A percentile compares a stretch with the other conserved stretches of the same genome.
phyloP scores from a whole-genome alignment of 2,113 vertebrate genomes.

The Rousettus leschenaultii region DNA sequence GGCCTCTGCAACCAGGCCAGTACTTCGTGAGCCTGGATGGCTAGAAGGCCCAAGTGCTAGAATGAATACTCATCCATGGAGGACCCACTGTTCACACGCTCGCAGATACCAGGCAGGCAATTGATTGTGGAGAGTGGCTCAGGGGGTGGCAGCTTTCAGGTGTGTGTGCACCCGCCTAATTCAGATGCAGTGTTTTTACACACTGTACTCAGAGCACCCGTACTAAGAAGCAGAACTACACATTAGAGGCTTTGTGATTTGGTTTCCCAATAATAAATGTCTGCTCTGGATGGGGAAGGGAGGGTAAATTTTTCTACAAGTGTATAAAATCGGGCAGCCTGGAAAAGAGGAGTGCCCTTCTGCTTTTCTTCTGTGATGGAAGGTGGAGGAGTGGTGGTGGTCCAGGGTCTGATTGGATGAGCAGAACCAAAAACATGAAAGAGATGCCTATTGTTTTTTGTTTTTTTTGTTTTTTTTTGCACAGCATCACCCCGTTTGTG shows the following conservation, averaged over 20 bases:
- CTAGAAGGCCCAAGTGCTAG: not conserved
- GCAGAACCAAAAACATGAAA: accelerated
- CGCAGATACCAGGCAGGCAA: not conserved
- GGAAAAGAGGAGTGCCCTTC: not conserved
- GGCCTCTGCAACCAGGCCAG: not conserved
- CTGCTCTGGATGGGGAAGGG: not conserved
- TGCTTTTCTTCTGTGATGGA: not conserved
- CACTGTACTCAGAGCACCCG: not conserved
- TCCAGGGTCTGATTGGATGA: not conserved
- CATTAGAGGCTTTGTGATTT: not conserved
- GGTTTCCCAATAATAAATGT: not conserved
- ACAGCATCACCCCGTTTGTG: not conserved
- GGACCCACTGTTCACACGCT: not conserved
- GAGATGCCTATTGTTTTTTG: not conserved
- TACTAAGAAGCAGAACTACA: not conserved
- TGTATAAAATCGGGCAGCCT: not conserved
- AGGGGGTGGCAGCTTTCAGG: not conserved
- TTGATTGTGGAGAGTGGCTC: not conserved
- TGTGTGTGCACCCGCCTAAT: not conserved
- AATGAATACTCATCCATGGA: not conserved
- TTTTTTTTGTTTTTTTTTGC: too few relatives aligned
- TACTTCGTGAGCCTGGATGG: not conserved
- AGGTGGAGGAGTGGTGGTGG: not conserved
- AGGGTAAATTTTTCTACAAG: not conserved
- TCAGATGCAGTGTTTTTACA: not conserved